Conservation (phyloP, 2,797 vertebrate species). For the Hirundo rustica region DNA sequence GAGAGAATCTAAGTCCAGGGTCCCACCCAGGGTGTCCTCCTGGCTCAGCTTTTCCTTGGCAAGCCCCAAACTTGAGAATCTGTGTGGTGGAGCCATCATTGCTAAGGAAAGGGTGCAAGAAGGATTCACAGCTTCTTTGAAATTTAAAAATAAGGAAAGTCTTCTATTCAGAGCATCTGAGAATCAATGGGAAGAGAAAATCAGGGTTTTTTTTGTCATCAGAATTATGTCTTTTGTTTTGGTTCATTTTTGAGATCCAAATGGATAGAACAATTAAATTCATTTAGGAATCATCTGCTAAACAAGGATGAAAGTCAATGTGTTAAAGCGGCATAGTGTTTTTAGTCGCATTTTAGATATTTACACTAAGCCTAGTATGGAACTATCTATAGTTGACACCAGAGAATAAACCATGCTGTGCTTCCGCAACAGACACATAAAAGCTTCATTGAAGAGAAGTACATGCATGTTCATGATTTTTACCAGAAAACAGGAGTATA, state of each 20-base stretch:
- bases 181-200: background rate
- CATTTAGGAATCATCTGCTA: background rate
- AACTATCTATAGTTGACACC: background rate
- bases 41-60: background rate
- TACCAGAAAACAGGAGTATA: background rate
- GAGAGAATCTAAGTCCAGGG: background rate
- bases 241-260: background rate
- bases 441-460: background rate
- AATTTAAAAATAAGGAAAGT: background rate
- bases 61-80: background rate
- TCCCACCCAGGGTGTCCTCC: accelerated
- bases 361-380: background rate
- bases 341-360: background rate
- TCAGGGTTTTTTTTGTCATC: accelerated
- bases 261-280: background rate
- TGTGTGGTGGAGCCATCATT: accelerated
- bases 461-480: background rate
- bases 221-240: background rate
- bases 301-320: background rate
- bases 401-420: background rate
- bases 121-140: background rate
- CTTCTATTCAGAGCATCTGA: background rate
- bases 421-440: background rate
- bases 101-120: background rate
- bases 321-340: background rate